Evolutionary conservation across 2,888 invertebrate genomes (phyloP).

Genomic region (Drosophila kambysellisi): DNA sequence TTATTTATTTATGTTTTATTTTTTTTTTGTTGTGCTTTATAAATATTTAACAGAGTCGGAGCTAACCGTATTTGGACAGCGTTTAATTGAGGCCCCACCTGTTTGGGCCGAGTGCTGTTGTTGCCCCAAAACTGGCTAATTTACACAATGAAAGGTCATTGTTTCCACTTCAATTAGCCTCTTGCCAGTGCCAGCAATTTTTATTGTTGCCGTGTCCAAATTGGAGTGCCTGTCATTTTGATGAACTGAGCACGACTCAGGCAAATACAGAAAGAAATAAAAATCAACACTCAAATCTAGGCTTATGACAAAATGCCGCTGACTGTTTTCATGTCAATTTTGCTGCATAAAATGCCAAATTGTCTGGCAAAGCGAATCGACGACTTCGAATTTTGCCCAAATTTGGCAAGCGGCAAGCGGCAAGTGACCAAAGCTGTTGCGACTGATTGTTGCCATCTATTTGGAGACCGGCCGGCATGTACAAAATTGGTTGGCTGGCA

Average conservation of each 20-base stretch:
- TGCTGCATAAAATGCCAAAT: constrained; percentile 78
- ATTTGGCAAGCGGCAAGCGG: constrained; percentile 65
- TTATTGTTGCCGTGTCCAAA: constrained; percentile 54
- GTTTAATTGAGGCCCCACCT: constrained; percentile 53
- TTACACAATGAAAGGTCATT: constrained; percentile 78
- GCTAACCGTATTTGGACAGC: constrained; percentile 59
- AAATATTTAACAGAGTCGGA: constrained; percentile 42
- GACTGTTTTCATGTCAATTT: constrained; percentile 23
- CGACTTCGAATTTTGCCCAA: constrained; percentile 58
- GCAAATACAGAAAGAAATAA: neutral
- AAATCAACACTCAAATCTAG: constrained; percentile 19
- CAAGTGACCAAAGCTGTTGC: constrained; percentile 58
- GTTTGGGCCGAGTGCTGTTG: constrained; percentile 28
- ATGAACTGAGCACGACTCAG: constrained; percentile 57
- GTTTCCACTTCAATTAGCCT: constrained; percentile 79
- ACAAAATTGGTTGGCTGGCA: constrained; percentile 52
- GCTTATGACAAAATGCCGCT: constrained; percentile 63
- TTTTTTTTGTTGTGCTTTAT: constrained; percentile 14
- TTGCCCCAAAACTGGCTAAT: constrained; percentile 65
- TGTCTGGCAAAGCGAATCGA: constrained; percentile 65
- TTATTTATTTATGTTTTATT: neutral
- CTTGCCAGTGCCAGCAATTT: constrained; percentile 27
- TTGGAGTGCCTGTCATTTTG: constrained; percentile 59
- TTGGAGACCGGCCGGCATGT: constrained; percentile 67
- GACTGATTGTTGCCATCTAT: constrained; percentile 33